Conservation (phyloP, 2,797 vertebrate species). For the Pipistrellus pygmaeus region DNA sequence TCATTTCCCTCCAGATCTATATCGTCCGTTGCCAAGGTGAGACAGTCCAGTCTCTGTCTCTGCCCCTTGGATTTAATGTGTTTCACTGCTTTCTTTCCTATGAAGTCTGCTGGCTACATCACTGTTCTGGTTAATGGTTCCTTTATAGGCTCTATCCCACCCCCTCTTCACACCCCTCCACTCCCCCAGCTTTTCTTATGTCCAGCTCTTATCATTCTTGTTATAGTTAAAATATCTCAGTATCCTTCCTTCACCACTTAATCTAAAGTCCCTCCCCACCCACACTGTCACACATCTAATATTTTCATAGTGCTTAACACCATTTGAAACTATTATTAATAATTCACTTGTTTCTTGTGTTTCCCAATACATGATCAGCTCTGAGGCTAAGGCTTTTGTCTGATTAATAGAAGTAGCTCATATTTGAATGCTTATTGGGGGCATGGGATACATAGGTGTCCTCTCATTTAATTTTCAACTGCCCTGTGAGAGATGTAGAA, state of each 20-base stretch:
- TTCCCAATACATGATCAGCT: not conserved
- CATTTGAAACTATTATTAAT: not conserved
- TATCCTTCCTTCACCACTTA: not conserved
- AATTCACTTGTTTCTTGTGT: not conserved
- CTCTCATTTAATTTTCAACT: not conserved
- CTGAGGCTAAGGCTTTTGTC: not conserved
- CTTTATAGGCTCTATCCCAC: not conserved
- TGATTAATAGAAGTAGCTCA: not conserved
- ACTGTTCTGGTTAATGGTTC: not conserved
- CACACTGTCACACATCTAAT: not conserved
- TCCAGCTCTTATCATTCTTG: not conserved
- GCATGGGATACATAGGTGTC: not conserved
- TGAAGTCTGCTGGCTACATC: constrained; percentile 90
- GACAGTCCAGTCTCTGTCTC: constrained; percentile 93
- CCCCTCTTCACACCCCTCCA: rapidly evolving
- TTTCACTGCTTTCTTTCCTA: constrained; percentile 93
- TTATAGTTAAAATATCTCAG: not conserved
- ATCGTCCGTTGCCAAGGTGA: constrained; percentile 93
- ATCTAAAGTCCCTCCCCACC: not conserved
- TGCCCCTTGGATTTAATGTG: constrained; percentile 94
- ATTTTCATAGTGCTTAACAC: not conserved
- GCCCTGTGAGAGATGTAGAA: not conserved
- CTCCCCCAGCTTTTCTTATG: not conserved
- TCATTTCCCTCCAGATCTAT: constrained; percentile 98
- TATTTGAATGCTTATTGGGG: not conserved